A percentile compares a stretch with the other conserved stretches of the same genome.
Conservation (phyloP, 2,888 invertebrate species). For the Carpatolechia fugitivella region DNA sequence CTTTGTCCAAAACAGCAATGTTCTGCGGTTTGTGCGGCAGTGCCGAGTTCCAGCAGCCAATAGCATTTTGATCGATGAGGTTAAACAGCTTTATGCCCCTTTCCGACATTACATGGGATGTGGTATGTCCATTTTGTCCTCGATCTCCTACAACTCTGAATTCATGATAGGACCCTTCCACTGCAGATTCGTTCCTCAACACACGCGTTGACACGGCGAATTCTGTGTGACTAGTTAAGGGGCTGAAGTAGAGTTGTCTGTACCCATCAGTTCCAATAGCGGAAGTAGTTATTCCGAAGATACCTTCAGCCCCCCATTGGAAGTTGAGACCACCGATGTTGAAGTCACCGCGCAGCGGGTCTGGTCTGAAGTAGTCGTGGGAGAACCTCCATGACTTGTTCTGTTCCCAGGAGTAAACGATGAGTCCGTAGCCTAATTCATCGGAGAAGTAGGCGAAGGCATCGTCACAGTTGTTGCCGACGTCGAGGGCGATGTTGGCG, state of each 20-base stretch:
- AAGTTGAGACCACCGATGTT: slow-evolving; percentile 89
- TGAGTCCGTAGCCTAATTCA: slow-evolving; percentile 89
- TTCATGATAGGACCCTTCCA: slow-evolving; percentile 84
- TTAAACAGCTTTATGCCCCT: slow-evolving; percentile 87
- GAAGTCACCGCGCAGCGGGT: slow-evolving; percentile 88
- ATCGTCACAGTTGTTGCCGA: slow-evolving; percentile 86
- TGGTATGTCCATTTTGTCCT: slow-evolving; percentile 84
- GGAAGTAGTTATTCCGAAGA: slow-evolving; percentile 88
- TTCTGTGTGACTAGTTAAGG: slow-evolving; percentile 87
- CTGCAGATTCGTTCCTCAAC: slow-evolving; percentile 83
- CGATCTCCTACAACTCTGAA: slow-evolving; percentile 83
- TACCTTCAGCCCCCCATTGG: slow-evolving; percentile 91
- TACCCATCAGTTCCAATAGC: slow-evolving; percentile 83
- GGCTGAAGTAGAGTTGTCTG: slow-evolving; percentile 87
- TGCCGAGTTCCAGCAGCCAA: slow-evolving; percentile 90
- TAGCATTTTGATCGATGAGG: slow-evolving; percentile 88
- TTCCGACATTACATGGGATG: slow-evolving; percentile 86
- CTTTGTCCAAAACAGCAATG: slow-evolving; percentile 85
- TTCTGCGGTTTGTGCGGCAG: slow-evolving; percentile 82
- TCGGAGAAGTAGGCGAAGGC: slow-evolving; percentile 90
- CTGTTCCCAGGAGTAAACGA: slow-evolving; percentile 87
- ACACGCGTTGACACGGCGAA: slow-evolving; percentile 88
- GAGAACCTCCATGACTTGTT: slow-evolving; percentile 89
- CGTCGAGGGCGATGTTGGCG: slow-evolving; percentile 91
- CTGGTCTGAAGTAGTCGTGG: slow-evolving; percentile 90